phyloP scores from a whole-genome alignment of 2,888 invertebrate genomes.

The Lottia gigantea region DNA sequence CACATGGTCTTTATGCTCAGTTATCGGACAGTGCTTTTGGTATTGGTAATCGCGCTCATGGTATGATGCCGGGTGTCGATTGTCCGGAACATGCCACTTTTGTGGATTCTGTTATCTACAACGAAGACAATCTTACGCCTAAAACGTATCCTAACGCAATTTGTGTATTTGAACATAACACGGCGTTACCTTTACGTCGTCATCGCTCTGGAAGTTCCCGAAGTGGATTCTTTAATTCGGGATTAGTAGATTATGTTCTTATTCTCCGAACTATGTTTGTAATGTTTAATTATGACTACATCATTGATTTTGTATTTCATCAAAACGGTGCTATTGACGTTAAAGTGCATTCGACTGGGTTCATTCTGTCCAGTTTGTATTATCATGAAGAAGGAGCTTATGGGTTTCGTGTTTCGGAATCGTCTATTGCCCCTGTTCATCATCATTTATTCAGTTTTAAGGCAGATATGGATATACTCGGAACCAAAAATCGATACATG shows the following conservation, averaged over 20 bases:
- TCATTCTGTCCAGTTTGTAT: constrained; percentile 38
- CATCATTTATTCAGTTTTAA: constrained; percentile 51
- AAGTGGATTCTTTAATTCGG: constrained; percentile 36
- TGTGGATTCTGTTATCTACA: constrained; percentile 34
- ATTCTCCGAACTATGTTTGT: constrained; percentile 44
- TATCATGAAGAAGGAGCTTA: constrained; percentile 33
- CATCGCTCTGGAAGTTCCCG: constrained; percentile 31
- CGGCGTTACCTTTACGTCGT: constrained; percentile 45
- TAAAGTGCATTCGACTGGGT: constrained; percentile 48
- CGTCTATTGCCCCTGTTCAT: constrained; percentile 41
- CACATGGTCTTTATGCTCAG: constrained; percentile 36
- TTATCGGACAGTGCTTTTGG: constrained; percentile 47
- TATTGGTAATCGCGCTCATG: constrained; percentile 40
- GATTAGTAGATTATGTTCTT: constrained; percentile 42
- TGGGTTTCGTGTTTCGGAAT: constrained; percentile 38
- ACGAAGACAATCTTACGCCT: constrained; percentile 23
- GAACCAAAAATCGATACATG: constrained; percentile 43
- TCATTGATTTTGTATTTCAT: constrained; percentile 50
- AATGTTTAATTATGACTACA: constrained; percentile 53
- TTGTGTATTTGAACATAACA: constrained; percentile 54
- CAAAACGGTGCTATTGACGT: constrained; percentile 50
- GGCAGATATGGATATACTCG: constrained; percentile 45
- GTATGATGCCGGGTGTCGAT: constrained; percentile 55
- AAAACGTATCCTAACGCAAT: constrained; percentile 29
- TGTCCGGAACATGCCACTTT: constrained; percentile 55